Conservation (phyloP, 2,113 vertebrate genomes). For the Saccopteryx bilineata region DNA sequence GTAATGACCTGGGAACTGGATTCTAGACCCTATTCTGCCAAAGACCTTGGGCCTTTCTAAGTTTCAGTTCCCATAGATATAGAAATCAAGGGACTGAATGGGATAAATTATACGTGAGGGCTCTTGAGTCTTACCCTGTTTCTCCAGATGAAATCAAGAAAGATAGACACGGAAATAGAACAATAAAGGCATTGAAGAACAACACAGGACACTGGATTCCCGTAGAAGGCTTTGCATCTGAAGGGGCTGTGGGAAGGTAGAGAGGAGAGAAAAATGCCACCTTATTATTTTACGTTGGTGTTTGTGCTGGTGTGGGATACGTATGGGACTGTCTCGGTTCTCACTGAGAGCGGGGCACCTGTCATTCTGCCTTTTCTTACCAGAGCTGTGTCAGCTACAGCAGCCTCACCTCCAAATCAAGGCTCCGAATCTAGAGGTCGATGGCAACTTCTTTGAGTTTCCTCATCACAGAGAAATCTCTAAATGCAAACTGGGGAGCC, state of each 20-base stretch:
- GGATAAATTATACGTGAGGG: not conserved
- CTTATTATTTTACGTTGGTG: not conserved
- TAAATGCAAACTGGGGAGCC: not conserved
- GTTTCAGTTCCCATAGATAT: not conserved
- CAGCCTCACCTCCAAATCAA: not conserved
- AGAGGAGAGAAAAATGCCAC: not conserved
- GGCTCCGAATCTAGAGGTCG: not conserved
- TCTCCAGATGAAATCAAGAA: conserved; percentile 23
- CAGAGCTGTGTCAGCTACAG: not conserved
- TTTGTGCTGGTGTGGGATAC: not conserved
- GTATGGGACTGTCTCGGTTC: not conserved
- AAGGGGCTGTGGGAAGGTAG: not conserved
- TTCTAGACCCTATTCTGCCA: not conserved
- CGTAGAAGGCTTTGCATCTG: not conserved
- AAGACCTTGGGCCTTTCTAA: not conserved
- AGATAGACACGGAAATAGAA: not conserved
- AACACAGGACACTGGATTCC: not conserved
- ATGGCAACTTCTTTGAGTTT: not conserved
- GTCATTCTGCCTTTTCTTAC: not conserved
- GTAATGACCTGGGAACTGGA: not conserved
- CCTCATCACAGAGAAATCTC: not conserved
- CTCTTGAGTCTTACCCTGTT: not conserved
- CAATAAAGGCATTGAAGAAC: not conserved
- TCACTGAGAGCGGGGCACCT: not conserved
- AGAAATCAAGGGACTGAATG: not conserved